These are phyloP conservation scores for Neodontobutis hainanensis DNA, from an alignment of 2,113 vertebrate species.

Conservation along the genomic window DNA sequence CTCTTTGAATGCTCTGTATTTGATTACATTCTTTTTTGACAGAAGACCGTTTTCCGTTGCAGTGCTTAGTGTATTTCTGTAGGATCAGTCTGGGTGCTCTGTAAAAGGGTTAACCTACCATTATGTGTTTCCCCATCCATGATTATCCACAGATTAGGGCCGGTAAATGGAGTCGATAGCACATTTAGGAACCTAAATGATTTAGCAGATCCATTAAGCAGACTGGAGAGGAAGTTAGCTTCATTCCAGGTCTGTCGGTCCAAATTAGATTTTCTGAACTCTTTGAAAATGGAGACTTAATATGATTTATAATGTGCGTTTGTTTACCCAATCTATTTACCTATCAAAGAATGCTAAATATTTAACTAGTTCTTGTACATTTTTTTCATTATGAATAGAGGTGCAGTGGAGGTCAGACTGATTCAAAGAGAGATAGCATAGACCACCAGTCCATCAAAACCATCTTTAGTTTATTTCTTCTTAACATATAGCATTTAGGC, in stretches of 20 bases:
- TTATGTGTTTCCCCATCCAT: conserved; percentile 71
- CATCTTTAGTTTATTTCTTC: no score
- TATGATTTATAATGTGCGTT: conserved; percentile 10
- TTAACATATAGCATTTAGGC: no score
- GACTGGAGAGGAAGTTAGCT: conserved; percentile 52
- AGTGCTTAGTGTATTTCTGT: conserved; percentile 10
- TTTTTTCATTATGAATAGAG: no score
- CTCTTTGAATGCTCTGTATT: neutral
- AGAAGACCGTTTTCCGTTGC: conserved; percentile 17
- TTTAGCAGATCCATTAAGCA: conserved; percentile 78
- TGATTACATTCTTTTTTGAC: conserved; percentile 9
- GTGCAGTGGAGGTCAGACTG: no score
- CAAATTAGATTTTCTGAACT: conserved; percentile 64
- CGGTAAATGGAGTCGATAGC: conserved; percentile 72
- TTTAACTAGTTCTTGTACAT: no score
- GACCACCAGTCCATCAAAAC: no score
- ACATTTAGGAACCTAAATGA: conserved; percentile 74
- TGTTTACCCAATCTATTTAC: neutral
- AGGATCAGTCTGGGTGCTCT: conserved; percentile 49
- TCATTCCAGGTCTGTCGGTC: conserved; percentile 52
- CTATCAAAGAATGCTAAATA: neutral
- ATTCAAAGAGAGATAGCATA: no score
- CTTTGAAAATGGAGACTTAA: conserved; percentile 51
- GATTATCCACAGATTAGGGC: conserved; percentile 80
- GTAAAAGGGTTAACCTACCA: conserved; percentile 78